phyloP scores from a whole-genome alignment of 2,797 vertebrate species.

The Phalanger gymnotis region DNA sequence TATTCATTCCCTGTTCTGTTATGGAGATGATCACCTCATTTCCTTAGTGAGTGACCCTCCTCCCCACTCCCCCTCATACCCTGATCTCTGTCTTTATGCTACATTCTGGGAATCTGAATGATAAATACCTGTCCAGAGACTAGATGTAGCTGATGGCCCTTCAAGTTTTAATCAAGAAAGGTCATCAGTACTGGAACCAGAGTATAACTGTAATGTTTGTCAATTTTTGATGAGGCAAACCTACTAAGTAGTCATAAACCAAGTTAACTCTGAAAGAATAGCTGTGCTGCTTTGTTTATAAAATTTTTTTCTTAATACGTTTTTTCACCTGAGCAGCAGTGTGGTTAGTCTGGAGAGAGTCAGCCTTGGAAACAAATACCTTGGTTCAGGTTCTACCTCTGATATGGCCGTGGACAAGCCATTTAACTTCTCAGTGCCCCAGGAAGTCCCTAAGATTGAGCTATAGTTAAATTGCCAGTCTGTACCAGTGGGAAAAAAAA shows the following conservation, averaged over 20 bases:
- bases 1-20: constrained; percentile 4
- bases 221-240: not conserved
- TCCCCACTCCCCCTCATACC: not conserved
- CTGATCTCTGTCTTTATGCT: not conserved
- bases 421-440: not conserved
- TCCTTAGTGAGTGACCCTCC: not conserved
- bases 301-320: not conserved
- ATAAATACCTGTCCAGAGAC: constrained; percentile 30
- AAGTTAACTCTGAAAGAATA: not conserved
- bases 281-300: not conserved
- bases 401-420: not conserved
- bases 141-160: constrained; percentile 19
- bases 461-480: not conserved
- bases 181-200: not conserved
- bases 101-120: not conserved
- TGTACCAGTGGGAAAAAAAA: not conserved
- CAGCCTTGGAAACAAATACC: not conserved
- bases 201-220: not conserved
- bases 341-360: not conserved
- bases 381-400: not conserved
- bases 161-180: constrained; percentile 16
- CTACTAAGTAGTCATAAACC: not conserved
- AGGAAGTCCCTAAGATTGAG: not conserved
- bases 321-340: not conserved
- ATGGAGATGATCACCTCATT: constrained; percentile 12